These are phyloP conservation scores for Antheraea mylitta DNA, from an alignment of 1,140 invertebrate species.

Conservation along the genomic window DNA sequence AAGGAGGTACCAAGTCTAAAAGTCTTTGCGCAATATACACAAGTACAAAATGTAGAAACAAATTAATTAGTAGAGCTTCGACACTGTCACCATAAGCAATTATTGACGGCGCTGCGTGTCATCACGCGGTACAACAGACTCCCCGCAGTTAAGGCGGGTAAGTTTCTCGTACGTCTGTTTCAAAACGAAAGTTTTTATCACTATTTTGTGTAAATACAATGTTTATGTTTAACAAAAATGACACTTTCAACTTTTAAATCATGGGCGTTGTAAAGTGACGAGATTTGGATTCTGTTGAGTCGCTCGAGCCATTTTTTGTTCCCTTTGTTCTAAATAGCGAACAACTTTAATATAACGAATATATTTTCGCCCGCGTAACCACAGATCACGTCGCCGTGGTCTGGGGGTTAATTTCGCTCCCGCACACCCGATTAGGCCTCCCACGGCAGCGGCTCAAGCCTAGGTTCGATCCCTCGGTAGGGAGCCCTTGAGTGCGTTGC, in stretches of 20 bases:
- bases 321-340: too few relatives aligned
- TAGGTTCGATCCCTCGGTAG: too few relatives aligned
- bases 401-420: too few relatives aligned
- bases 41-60: slow-evolving; percentile 34
- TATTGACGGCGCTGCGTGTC: slow-evolving; percentile 16
- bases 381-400: too few relatives aligned
- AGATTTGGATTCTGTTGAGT: too few relatives aligned
- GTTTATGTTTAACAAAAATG: slow-evolving; percentile 1
- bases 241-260: neutral
- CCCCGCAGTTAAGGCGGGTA: slow-evolving; percentile 35
- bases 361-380: too few relatives aligned
- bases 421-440: too few relatives aligned
- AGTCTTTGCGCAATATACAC: neutral
- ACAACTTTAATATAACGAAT: too few relatives aligned
- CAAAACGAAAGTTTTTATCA: slow-evolving; percentile 12
- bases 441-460: too few relatives aligned
- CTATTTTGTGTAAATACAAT: slow-evolving; percentile 4
- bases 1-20: slow-evolving; percentile 11
- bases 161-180: slow-evolving; percentile 3
- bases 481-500: too few relatives aligned
- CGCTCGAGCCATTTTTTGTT: too few relatives aligned
- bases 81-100: slow-evolving; percentile 46
- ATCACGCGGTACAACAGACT: slow-evolving; percentile 17
- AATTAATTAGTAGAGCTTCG: slow-evolving; percentile 50
- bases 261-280: neutral